These are phyloP conservation scores for Drosophila melanica DNA, from an alignment of 1,140 invertebrate genomes.

Conservation along the genomic window DNA sequence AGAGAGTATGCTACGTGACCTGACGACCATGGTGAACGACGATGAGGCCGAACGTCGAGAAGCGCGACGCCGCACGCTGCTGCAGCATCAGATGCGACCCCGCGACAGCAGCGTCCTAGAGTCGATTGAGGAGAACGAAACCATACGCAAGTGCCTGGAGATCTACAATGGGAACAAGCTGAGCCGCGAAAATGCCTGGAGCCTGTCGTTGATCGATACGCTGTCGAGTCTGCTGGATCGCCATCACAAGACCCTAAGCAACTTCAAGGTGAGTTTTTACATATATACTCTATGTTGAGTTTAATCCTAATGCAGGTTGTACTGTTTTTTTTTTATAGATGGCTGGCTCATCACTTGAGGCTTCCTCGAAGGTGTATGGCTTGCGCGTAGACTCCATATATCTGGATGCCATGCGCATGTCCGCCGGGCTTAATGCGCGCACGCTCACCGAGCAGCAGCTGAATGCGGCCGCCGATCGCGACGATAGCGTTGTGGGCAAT, in stretches of 20 bases:
- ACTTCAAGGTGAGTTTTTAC: slow-evolving; percentile 86
- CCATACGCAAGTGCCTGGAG: slow-evolving; percentile 71
- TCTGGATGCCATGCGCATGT: slow-evolving; percentile 88
- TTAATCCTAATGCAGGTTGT: neutral
- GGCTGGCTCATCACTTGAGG: slow-evolving; percentile 89
- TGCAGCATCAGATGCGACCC: slow-evolving; percentile 45
- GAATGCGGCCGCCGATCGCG: slow-evolving; percentile 61
- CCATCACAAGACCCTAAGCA: slow-evolving; percentile 86
- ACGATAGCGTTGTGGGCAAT: slow-evolving; percentile 55
- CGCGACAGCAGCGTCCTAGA: slow-evolving; percentile 39
- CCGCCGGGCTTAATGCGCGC: slow-evolving; percentile 85
- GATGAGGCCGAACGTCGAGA: slow-evolving; percentile 80
- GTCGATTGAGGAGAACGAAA: slow-evolving; percentile 76
- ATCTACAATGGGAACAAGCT: slow-evolving; percentile 86
- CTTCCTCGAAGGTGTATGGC: slow-evolving; percentile 90
- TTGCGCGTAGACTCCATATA: slow-evolving; percentile 89
- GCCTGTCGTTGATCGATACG: slow-evolving; percentile 89
- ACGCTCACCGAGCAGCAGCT: slow-evolving; percentile 61
- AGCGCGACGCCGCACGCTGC: slow-evolving; percentile 65
- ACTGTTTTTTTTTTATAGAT: slow-evolving; percentile 42
- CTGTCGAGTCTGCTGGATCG: slow-evolving; percentile 88
- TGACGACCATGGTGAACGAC: slow-evolving; percentile 66
- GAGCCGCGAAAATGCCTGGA: slow-evolving; percentile 90
- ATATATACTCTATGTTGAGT: too few species aligned
- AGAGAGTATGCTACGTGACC: slow-evolving; percentile 48